Evolutionary conservation across 2,113 vertebrate species (phyloP), one percentile per base, ranked within the genome.

Genomic region (Podiceps cristatus): DNA sequence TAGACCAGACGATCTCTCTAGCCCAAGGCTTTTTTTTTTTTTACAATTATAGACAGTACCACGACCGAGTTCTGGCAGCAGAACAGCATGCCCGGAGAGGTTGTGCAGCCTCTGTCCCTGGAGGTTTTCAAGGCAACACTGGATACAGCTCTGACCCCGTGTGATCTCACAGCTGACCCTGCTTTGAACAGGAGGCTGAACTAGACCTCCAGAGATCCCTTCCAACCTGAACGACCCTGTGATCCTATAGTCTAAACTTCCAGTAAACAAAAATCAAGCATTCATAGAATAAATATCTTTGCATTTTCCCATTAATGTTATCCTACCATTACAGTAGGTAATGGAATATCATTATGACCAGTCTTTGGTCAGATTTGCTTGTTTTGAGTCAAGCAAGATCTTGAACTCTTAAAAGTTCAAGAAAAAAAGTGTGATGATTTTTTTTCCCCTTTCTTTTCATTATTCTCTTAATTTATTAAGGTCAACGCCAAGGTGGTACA

Each of bases 401-500:
- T 40, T 0, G 15, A 84, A 49, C 19, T 44, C 24, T 69, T 42
- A 67, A 50, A 44, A 90, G 28, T 15, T 20, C 37, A 37, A 37
- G 37, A 37, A 37, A 37, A 37, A 37, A 37, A 37, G 37, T 37
- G 37, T 37, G 37, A 72, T 8, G 47, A 75, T 23, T 5, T 66
- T 60, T 67, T 53, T 37, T 37, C 37, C 37, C 0, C 27, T 42
- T 86, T 82, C 22, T 80, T 91, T 93, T 64, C 49, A 42, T 86
- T 85, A 58, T 73, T 81, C 49, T 88, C 55, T 73, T 33, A 9
- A 69, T 97, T 96, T 96, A 96, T 97, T 96, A 33, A 79, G 68
- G 75, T 88, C 83, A 91, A n/a, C 1, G 63, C 92, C 76, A 59
- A 86, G 81, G 74, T 91, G 90, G 49, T 95, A 96, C 92, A 91